Evolutionary conservation across 2,888 invertebrate genomes (phyloP).

Genomic region (Tanytarsus gracilentus): DNA sequence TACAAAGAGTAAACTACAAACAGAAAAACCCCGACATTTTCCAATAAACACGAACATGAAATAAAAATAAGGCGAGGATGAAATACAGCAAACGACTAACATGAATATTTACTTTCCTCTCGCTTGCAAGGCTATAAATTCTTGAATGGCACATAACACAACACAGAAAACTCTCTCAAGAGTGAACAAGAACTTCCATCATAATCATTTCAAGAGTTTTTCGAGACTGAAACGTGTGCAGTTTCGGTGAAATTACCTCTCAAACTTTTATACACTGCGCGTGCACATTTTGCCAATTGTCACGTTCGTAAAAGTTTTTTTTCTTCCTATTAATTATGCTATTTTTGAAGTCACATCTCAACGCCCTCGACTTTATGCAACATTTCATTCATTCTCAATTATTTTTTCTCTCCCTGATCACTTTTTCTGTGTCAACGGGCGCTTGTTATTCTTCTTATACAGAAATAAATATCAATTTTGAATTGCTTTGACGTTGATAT

Average conservation of each 20-base stretch:
- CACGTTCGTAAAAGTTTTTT: too few relatives aligned
- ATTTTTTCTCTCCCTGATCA: too few relatives aligned
- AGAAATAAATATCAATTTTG: not conserved
- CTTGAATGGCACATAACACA: not conserved
- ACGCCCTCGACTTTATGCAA: too few relatives aligned
- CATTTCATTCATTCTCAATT: too few relatives aligned
- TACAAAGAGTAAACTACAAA: too few relatives aligned
- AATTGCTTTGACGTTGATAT: not conserved
- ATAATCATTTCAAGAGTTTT: not conserved
- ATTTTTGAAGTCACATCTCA: too few relatives aligned
- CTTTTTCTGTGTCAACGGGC: not conserved
- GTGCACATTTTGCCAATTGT: too few relatives aligned
- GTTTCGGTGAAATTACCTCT: too few relatives aligned
- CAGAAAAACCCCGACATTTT: not conserved
- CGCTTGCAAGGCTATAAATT: not conserved
- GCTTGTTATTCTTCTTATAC: not conserved
- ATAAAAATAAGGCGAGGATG: not conserved
- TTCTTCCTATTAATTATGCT: too few relatives aligned
- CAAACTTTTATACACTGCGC: too few relatives aligned
- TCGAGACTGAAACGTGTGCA: not conserved
- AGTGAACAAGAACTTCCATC: not conserved
- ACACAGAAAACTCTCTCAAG: not conserved
- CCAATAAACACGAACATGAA: slow-evolving; percentile 14
- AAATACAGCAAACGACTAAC: not conserved
- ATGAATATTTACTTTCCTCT: slow-evolving; percentile 14